Conservation (phyloP, 2,888 invertebrate species). For the Sympetrum striolatum region DNA sequence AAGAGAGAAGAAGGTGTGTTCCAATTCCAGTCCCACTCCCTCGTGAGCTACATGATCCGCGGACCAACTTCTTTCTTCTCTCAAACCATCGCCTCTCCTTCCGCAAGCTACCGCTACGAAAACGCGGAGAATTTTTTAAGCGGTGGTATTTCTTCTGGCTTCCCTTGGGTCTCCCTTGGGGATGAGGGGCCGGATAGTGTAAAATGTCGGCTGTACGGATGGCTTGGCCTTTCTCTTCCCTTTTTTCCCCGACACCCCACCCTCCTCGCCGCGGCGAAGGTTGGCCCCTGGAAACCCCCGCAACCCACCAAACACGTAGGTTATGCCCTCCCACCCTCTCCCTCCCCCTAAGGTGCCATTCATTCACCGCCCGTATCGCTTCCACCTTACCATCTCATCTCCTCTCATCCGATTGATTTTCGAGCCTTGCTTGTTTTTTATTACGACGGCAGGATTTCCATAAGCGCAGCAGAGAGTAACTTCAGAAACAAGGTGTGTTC, state of each 20-base stretch:
- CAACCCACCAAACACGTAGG: not conserved
- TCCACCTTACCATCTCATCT: not conserved
- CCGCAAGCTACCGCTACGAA: not conserved
- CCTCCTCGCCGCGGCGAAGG: not conserved
- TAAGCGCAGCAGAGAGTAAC: not conserved
- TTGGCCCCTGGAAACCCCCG: not conserved
- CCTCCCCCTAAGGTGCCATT: not conserved
- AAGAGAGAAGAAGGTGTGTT: not conserved
- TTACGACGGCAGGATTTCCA: too few species aligned
- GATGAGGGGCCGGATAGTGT: not conserved
- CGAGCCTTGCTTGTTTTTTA: not conserved
- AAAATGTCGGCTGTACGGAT: slow-evolving; percentile 21
- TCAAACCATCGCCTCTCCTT: not conserved
- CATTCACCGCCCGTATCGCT: not conserved
- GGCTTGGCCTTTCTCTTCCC: slow-evolving; percentile 10
- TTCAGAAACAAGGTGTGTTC: not conserved
- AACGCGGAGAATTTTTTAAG: slow-evolving; percentile 5
- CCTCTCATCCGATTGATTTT: not conserved
- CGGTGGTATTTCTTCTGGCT: slow-evolving; percentile 19
- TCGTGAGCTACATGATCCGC: not conserved
- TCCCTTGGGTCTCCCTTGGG: not conserved
- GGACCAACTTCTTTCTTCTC: not conserved
- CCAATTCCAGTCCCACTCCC: not conserved
- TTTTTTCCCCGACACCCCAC: not conserved
- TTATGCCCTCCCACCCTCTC: not conserved